A percentile compares a stretch with the other conserved stretches of the same genome.
Evolutionary conservation across 2,888 invertebrate species (phyloP).

Genomic region (Cepaea hortensis): DNA sequence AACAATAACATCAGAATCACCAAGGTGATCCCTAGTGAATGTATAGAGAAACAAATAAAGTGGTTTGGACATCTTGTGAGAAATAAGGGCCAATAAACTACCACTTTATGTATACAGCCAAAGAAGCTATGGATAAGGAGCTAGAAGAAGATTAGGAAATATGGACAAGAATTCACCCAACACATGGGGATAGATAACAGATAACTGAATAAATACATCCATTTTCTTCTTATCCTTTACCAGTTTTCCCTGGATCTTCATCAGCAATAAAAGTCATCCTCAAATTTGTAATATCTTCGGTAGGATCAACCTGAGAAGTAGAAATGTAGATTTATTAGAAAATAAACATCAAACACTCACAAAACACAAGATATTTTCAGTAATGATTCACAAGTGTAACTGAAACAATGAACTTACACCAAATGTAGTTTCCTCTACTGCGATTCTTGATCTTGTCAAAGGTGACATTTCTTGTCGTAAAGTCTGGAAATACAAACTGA

Average conservation of each 20-base stretch:
- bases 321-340: constrained; percentile 19
- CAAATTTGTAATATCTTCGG: constrained; percentile 68
- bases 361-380: neutral
- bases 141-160: too few relatives aligned
- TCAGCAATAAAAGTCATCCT: constrained; percentile 67
- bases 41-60: too few relatives aligned
- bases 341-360: neutral
- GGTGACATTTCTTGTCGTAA: neutral
- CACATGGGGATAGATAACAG: neutral
- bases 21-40: too few relatives aligned
- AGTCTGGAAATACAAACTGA: neutral
- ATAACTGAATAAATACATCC: neutral
- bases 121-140: too few relatives aligned
- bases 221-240: constrained; percentile 49
- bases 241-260: constrained; percentile 69
- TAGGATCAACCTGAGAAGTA: constrained; percentile 55
- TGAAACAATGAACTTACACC: constrained; percentile 5
- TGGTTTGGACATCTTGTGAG: too few relatives aligned
- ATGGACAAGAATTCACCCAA: too few relatives aligned
- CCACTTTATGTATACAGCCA: too few relatives aligned
- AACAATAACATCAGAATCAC: too few relatives aligned
- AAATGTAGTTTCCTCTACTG: neutral
- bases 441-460: constrained; percentile 1
- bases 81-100: too few relatives aligned
- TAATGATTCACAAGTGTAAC: neutral